Conservation (phyloP, 2,797 vertebrate genomes). For the Scleropages formosus region DNA sequence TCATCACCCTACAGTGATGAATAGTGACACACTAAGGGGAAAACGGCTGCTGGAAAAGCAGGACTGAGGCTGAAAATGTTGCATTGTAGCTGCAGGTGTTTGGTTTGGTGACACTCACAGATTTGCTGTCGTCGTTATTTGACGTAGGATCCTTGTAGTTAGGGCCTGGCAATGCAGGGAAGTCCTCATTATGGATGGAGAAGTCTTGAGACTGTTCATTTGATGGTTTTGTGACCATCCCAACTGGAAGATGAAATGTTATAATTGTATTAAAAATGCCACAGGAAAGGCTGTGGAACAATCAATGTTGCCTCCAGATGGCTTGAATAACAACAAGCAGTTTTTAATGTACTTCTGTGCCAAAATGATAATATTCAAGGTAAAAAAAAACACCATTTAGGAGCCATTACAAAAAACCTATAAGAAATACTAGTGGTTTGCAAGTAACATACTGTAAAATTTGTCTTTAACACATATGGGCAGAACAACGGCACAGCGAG, state of each 20-base stretch:
- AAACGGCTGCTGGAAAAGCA: too few relatives aligned
- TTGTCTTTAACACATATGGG: too few relatives aligned
- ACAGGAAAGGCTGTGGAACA: slow-evolving; percentile 23
- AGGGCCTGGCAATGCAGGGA: slow-evolving; percentile 96
- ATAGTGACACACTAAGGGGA: too few relatives aligned
- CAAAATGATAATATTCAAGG: slow-evolving; percentile 14
- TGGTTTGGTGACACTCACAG: slow-evolving; percentile 72
- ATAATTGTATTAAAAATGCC: neutral
- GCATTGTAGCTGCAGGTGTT: neutral
- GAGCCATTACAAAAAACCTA: too few relatives aligned
- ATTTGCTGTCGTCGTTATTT: slow-evolving; percentile 96
- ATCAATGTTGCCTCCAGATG: too few relatives aligned
- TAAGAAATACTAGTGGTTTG: too few relatives aligned
- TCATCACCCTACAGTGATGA: too few relatives aligned
- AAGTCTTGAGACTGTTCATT: slow-evolving; percentile 99
- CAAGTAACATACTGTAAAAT: too few relatives aligned
- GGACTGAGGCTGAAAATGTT: too few relatives aligned
- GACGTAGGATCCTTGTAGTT: slow-evolving; percentile 97
- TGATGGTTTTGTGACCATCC: slow-evolving; percentile 99
- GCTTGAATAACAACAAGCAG: too few relatives aligned
- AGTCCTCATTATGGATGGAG: slow-evolving; percentile 99
- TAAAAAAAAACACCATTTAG: slow-evolving; percentile 18
- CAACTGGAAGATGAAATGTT: slow-evolving; percentile 69
- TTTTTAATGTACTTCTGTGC: too few relatives aligned
- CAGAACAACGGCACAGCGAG: too few relatives aligned